A percentile compares a stretch with the other conserved stretches of the same genome.
phyloP scores from a whole-genome alignment of 1,140 invertebrate genomes.

The Cydia amplana region DNA sequence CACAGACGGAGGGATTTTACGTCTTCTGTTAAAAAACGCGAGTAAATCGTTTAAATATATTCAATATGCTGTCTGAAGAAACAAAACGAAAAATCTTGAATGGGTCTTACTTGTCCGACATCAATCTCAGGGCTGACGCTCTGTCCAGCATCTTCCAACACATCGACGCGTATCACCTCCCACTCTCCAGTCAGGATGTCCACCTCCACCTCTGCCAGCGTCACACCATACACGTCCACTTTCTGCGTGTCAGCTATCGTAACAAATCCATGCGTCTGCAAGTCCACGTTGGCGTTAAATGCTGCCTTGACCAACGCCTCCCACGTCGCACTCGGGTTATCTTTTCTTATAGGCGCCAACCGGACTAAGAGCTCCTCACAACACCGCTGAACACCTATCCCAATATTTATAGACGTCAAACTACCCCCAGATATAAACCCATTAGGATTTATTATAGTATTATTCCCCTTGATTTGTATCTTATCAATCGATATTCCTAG shows the following conservation, averaged over 20 bases:
- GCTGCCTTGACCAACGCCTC: conserved; percentile 80
- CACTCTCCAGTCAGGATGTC: conserved; percentile 89
- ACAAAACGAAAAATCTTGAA: conserved; percentile 12
- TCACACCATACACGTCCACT: conserved; percentile 82
- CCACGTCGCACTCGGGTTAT: conserved; percentile 82
- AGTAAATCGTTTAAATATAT: too few relatives aligned
- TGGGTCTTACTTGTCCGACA: conserved; percentile 84
- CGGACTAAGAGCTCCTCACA: conserved; percentile 76
- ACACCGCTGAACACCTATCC: conserved; percentile 46
- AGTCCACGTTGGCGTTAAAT: conserved; percentile 79
- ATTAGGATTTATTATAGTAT: conserved; percentile 82
- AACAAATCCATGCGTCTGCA: conserved; percentile 82
- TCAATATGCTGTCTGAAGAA: too few relatives aligned
- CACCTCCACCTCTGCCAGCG: conserved; percentile 85
- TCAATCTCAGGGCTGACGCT: conserved; percentile 89
- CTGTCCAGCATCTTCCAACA: conserved; percentile 86
- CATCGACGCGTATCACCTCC: conserved; percentile 83
- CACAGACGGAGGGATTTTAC: too few relatives aligned
- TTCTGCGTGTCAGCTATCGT: conserved; percentile 65
- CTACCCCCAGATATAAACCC: conserved; percentile 82
- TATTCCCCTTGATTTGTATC: conserved; percentile 84
- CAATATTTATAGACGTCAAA: conserved; percentile 52
- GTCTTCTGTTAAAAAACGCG: too few relatives aligned
- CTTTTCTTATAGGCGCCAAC: conserved; percentile 79
- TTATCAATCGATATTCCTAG: conserved; percentile 84